Percentiles rank a stretch among this genome's conserved stretches.
phyloP scores from a whole-genome alignment of 2,797 vertebrate genomes.

The Paratrypauchen microcephalus region DNA sequence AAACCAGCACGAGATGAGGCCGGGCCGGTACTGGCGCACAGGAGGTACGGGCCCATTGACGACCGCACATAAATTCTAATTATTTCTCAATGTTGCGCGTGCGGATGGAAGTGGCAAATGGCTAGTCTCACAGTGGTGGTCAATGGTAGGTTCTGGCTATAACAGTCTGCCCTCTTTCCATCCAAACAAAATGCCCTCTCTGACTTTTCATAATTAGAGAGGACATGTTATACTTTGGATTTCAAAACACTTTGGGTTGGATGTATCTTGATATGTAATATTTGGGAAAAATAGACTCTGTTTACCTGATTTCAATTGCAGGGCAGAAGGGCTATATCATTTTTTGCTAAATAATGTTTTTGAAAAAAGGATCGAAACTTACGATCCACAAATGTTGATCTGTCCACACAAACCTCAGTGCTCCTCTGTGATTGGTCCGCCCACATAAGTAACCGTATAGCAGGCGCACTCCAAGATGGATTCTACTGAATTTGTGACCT shows the following conservation, averaged over 20 bases:
- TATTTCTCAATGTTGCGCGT: slow-evolving; percentile 63
- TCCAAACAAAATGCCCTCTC: slow-evolving; percentile 56
- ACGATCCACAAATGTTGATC: no score
- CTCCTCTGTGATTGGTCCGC: no score
- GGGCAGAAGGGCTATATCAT: no score
- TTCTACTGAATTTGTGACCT: no score
- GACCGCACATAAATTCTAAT: slow-evolving; percentile 78
- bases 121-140: slow-evolving; percentile 66
- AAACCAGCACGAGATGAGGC: slow-evolving; percentile 77
- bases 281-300: no score
- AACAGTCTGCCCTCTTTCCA: slow-evolving; percentile 34
- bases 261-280: no score
- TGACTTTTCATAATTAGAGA: slow-evolving; percentile 49
- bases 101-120: slow-evolving; percentile 68
- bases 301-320: no score
- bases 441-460: no score
- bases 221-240: not conserved
- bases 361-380: no score
- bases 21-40: slow-evolving; percentile 67
- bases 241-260: not conserved
- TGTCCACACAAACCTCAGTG: no score
- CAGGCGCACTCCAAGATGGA: no score
- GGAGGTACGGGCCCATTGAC: slow-evolving; percentile 58
- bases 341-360: no score
- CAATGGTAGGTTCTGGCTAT: slow-evolving; percentile 44